A percentile compares a stretch with the other conserved stretches of the same genome.
Evolutionary conservation across 2,888 invertebrate species (phyloP).

Genomic region (Ichneumoninae sp.): DNA sequence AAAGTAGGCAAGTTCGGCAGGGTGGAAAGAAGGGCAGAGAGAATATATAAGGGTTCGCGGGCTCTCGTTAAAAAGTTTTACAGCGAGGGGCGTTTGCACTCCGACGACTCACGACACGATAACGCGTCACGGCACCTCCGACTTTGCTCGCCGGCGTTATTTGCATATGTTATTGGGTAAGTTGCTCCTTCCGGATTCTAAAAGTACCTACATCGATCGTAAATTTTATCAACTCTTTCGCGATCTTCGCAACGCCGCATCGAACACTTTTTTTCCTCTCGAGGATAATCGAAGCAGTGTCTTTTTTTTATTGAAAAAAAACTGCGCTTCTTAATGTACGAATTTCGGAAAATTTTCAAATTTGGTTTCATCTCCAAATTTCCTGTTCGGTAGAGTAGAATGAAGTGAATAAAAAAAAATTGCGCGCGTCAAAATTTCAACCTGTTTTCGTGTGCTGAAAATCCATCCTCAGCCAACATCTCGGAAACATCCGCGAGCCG

Average conservation of each 20-base stretch:
- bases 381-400: too few relatives aligned
- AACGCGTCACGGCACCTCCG: neutral
- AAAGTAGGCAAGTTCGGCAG: constrained; percentile 19
- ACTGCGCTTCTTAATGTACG: neutral
- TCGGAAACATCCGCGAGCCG: neutral
- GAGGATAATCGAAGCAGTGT: neutral
- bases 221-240: constrained; percentile 33
- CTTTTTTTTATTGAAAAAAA: neutral
- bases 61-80: constrained; percentile 54
- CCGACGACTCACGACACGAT: constrained; percentile 36
- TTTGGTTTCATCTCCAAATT: too few relatives aligned
- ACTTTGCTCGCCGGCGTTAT: constrained; percentile 33
- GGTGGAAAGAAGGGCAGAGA: constrained; percentile 3
- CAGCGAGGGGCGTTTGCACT: constrained; percentile 20
- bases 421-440: neutral
- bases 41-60: constrained; percentile 47
- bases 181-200: constrained; percentile 18
- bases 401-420: too few relatives aligned
- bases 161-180: constrained; percentile 60
- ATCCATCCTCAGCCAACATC: neutral
- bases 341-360: neutral
- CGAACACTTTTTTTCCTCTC: neutral
- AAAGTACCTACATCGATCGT: constrained; percentile 21
- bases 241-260: neutral
- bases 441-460: neutral